These are phyloP conservation scores for Phoxinus dragarum DNA, from an alignment of 2,797 vertebrate species.

Conservation along the genomic window DNA sequence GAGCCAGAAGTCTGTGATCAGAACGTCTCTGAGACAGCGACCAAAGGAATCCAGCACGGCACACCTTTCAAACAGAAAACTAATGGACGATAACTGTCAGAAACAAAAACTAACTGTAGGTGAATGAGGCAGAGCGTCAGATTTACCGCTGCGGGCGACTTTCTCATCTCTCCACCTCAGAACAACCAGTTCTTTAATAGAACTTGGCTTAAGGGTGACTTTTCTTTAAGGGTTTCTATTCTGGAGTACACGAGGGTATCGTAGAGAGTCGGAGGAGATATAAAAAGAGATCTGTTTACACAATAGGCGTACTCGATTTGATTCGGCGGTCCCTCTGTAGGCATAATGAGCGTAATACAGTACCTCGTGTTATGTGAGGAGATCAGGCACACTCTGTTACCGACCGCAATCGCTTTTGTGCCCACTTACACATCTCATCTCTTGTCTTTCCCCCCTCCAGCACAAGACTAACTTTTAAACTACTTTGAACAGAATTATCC, in stretches of 20 bases:
- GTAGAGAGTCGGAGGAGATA: slow-evolving; percentile 9
- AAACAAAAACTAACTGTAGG: slow-evolving; percentile 40
- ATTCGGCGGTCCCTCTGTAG: slow-evolving; percentile 47
- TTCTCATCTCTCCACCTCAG: slow-evolving; percentile 39
- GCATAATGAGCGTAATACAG: slow-evolving; percentile 49
- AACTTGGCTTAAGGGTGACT: slow-evolving; percentile 44
- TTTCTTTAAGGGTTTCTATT: slow-evolving; percentile 46
- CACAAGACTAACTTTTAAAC: slow-evolving; percentile 72
- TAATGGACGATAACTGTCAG: slow-evolving; percentile 26
- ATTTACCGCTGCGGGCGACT: slow-evolving; percentile 31
- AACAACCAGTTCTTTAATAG: slow-evolving; percentile 42
- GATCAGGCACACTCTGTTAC: slow-evolving; percentile 45
- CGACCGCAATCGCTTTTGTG: slow-evolving; percentile 45
- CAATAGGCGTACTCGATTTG: slow-evolving; percentile 46
- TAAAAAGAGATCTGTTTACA: slow-evolving; percentile 52
- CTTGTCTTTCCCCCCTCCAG: slow-evolving; percentile 54
- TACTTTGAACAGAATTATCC: slow-evolving; percentile 72
- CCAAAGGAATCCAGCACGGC: slow-evolving; percentile 4
- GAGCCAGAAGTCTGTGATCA: slow-evolving; percentile 10
- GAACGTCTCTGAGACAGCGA: slow-evolving; percentile 1
- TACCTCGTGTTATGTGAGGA: slow-evolving; percentile 49
- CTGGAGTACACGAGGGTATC: slow-evolving; percentile 35
- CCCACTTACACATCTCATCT: slow-evolving; percentile 57
- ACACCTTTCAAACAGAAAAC: slow-evolving; percentile 27
- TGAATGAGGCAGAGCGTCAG: slow-evolving; percentile 31